These are phyloP conservation scores for Passer domesticus DNA, from an alignment of 2,113 vertebrate species.

Conservation along the genomic window DNA sequence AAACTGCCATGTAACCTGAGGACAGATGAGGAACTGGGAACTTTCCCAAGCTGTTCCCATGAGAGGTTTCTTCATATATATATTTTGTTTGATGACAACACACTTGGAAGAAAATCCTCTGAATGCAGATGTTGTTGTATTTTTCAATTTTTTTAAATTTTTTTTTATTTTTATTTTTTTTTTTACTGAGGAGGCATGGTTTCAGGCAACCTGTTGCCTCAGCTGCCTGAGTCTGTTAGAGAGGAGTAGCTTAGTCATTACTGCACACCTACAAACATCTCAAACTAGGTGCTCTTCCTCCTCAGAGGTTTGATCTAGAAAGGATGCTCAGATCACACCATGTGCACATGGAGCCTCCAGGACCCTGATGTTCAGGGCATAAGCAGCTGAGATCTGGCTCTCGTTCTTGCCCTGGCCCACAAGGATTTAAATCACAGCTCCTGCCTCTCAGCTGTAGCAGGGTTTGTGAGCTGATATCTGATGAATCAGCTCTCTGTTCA, in stretches of 20 bases:
- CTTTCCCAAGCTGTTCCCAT: background rate
- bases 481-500: background rate
- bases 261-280: background rate
- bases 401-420: rapidly evolving
- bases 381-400: background rate
- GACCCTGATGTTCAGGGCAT: background rate
- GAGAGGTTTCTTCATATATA: background rate
- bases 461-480: background rate
- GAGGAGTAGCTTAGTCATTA: background rate
- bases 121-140: background rate
- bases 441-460: background rate
- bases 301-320: background rate
- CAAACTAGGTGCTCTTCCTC: background rate
- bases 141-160: background rate
- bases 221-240: background rate
- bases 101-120: background rate
- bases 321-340: background rate
- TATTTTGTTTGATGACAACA: background rate
- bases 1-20: background rate
- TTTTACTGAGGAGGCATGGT: background rate
- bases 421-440: background rate
- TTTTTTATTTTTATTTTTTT: background rate
- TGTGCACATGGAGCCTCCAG: background rate
- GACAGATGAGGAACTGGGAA: background rate
- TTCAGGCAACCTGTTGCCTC: background rate